Evolutionary conservation across 2,113 vertebrate genomes (phyloP), one percentile per base, ranked within the genome.

Genomic region (Rhodinocichla rosea): DNA sequence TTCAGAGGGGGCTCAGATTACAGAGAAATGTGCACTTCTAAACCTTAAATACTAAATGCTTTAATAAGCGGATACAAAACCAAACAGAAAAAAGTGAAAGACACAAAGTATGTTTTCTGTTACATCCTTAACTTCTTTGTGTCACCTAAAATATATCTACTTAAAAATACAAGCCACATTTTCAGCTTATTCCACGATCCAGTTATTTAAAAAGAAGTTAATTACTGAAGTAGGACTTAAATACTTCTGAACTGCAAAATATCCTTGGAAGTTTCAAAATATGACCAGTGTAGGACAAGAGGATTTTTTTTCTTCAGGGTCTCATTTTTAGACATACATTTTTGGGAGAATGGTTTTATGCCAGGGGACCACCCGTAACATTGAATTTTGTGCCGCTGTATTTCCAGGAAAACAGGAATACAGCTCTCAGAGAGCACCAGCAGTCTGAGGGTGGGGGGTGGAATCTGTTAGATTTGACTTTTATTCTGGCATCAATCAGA

Each of bases 371-470:
- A 60, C 23, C 32, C 33, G n/a, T 7, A 45, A 32, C 28, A 7
- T 0, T 39, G 42, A 30, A 26, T 75, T 44, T 26, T 42, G 17
- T 19, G 13, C 15, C 21, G 5, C 10, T 39, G 1, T 22, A 57
- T 49, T 62, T 67, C 42, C 24, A 74, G 69, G 52, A 62, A 78
- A 85, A 33, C 21, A 33, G 20, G 27, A 62, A 30, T 19, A 35
- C 9, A 74, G 62, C 13, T 30, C 27, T 44, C 11, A 7, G 57
- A 52, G 37, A 56, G 69, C 53, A 77, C 7, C 50, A 35, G 55
- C 44, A 45, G 8, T 19, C 44, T 12, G 13, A 3, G 33, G 6
- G 9, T 9, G 1, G 5, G 8, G 6, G 12, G 5, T 44, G 27
- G 5, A 53, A 62, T 33, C 39, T 81, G 7, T 32, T 26, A 32